These are phyloP conservation scores for Strix uralensis DNA, from an alignment of 2,113 vertebrate species.

Conservation along the genomic window DNA sequence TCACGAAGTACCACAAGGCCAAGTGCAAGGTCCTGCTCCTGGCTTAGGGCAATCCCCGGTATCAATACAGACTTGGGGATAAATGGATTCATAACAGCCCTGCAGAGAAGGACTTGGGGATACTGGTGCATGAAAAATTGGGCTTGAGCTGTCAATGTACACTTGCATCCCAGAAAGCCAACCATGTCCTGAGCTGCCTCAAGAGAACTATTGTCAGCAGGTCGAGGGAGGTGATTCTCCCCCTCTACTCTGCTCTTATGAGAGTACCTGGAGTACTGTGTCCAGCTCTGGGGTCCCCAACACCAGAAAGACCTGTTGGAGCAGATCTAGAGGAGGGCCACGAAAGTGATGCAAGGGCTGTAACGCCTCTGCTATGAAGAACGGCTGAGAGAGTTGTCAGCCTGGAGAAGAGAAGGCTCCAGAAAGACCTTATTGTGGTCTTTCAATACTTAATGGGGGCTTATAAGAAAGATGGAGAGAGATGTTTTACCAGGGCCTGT, in stretches of 20 bases:
- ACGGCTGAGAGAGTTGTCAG: not conserved
- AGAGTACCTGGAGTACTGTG: not conserved
- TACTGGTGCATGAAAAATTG: not conserved
- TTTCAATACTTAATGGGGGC: not conserved
- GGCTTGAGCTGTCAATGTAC: not conserved
- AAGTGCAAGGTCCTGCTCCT: not conserved
- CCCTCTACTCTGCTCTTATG: not conserved
- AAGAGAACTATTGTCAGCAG: not conserved
- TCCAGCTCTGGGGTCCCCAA: not conserved
- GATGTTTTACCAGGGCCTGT: not conserved
- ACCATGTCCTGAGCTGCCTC: fast-evolving
- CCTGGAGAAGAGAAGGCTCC: not conserved
- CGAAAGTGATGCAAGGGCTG: not conserved
- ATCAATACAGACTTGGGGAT: no score
- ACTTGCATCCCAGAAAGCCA: not conserved
- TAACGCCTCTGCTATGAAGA: fast-evolving
- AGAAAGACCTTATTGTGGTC: not conserved
- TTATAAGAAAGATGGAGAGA: not conserved
- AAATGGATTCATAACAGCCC: not conserved
- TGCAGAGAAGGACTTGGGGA: not conserved
- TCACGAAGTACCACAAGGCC: not conserved
- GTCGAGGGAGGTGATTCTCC: not conserved
- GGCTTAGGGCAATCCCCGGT: fast-evolving
- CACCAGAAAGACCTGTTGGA: not conserved
- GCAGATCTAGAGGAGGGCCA: not conserved